Conservation (phyloP, 2,888 invertebrate genomes). For the Gymnosoma rotundatum region DNA sequence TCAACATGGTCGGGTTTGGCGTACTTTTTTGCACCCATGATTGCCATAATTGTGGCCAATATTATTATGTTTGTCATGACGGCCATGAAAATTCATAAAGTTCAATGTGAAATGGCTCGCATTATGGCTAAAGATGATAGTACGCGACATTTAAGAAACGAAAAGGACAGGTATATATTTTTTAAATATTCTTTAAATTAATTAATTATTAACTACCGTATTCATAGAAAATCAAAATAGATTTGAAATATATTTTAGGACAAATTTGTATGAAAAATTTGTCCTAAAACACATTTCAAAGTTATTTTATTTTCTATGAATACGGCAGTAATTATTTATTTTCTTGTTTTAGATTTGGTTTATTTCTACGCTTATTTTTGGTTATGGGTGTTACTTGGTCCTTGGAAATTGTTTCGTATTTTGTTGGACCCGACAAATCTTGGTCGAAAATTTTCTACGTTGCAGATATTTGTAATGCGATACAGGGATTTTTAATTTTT, state of each 20-base stretch:
- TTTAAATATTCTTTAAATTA: too few species aligned
- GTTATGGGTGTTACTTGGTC: slow-evolving; percentile 95
- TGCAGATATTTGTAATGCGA: slow-evolving; percentile 84
- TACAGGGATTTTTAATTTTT: slow-evolving; percentile 85
- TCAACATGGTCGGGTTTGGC: slow-evolving; percentile 79
- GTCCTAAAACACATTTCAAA: too few species aligned
- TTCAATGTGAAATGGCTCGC: slow-evolving; percentile 80
- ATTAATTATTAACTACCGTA: not conserved
- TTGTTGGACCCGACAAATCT: slow-evolving; percentile 82
- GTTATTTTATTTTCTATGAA: too few species aligned
- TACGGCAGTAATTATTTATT: too few species aligned
- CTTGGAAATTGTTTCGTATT: slow-evolving; percentile 90
- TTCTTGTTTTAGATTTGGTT: slow-evolving; percentile 85
- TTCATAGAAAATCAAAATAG: too few species aligned
- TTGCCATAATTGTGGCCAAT: slow-evolving; percentile 79
- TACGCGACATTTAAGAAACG: slow-evolving; percentile 78
- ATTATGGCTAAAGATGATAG: slow-evolving; percentile 80
- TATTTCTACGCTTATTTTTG: slow-evolving; percentile 91
- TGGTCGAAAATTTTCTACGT: slow-evolving; percentile 80
- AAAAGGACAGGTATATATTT: slow-evolving; percentile 79
- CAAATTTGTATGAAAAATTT: too few species aligned
- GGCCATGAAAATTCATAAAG: slow-evolving; percentile 79
- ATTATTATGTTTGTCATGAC: slow-evolving; percentile 80
- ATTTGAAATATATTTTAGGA: too few species aligned
- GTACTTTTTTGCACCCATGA: slow-evolving; percentile 80